phyloP scores from a whole-genome alignment of 2,113 vertebrate genomes.

The Sinocyclocheilus anophthalmus region DNA sequence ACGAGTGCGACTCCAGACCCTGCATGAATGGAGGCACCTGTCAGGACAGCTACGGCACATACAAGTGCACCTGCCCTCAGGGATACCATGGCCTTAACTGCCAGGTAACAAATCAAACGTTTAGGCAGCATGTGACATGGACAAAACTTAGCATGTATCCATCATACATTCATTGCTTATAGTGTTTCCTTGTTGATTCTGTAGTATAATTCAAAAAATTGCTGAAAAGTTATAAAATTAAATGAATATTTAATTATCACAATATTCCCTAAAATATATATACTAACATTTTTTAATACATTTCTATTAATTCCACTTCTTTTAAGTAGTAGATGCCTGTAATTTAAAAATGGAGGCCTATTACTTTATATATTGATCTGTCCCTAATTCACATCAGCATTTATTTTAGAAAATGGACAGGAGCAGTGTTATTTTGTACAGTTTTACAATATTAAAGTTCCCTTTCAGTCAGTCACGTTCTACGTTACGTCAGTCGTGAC shows the following conservation, averaged over 20 bases:
- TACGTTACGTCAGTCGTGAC: no score
- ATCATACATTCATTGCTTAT: not conserved
- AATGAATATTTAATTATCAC: not conserved
- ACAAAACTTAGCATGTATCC: not conserved
- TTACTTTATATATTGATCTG: not conserved
- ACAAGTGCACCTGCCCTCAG: slow-evolving; percentile 93
- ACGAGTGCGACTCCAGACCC: slow-evolving; percentile 93
- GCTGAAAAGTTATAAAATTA: not conserved
- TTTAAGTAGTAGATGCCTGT: not conserved
- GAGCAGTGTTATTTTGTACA: not conserved
- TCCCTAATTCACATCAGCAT: not conserved
- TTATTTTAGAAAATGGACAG: no score
- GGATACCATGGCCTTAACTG: slow-evolving; percentile 93
- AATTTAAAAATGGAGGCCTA: not conserved
- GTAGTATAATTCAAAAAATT: not conserved
- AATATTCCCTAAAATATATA: not conserved
- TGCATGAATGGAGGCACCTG: slow-evolving; percentile 93
- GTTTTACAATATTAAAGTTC: not conserved
- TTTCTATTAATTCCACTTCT: not conserved
- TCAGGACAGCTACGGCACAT: slow-evolving; percentile 93
- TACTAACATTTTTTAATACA: not conserved
- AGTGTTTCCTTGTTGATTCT: not conserved
- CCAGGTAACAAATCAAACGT: slow-evolving; percentile 78
- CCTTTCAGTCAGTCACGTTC: no score
- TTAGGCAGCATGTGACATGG: not conserved